Base-by-base conservation (phyloP, 2,797 vertebrate species). In the Phoeniculus purpureus region DNA sequence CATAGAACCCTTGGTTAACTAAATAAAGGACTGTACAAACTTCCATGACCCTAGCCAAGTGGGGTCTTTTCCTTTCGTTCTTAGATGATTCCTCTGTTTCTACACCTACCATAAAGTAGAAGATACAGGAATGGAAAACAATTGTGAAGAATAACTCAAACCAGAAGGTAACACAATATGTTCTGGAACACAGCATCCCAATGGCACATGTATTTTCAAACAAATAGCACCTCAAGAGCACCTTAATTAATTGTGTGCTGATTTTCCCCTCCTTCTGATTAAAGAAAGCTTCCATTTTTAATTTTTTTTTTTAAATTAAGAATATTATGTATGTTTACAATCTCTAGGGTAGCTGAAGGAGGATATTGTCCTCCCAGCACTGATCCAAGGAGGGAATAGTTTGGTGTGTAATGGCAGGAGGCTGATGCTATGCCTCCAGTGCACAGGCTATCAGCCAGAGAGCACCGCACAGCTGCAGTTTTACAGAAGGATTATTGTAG, bases 1-100 rank as follows among this genome's bases (percentile, higher is more conserved):
- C 88, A 94, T 79, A 92, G 73, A 76, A 87, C 34, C 61, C 93
- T 64, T 84, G 72, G 89, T 13, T 73, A 48, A 85, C 84, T 93
- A 96, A 93, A 92, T 93, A 94, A 91, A 89, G 51, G 54, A 79
- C 51, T 76, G 52, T 52, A 76, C 32, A 87, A 88, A 87, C 59
- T 82, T 80, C 26, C 21, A 65, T 40, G 48, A 59, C 37, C 52
- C 79, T 74, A 68, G 29, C 27, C 56, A 94, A 82, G 32, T 43
- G 43, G 43, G 43, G 78, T 51, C 66, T 73, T 79, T 72, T 27
- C 27, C 8, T 47, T 84, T 67, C 51, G 10, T 68, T 78, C 9
- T 67, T 94, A 54, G 8, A 27, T 67, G 26, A 48, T 58, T 9
- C 23, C 15, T 72, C 37, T 90, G 15, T 27, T 82, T 62, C 59